Conservation (phyloP, 2,113 vertebrate genomes). For the Motacilla tschutschensis region DNA sequence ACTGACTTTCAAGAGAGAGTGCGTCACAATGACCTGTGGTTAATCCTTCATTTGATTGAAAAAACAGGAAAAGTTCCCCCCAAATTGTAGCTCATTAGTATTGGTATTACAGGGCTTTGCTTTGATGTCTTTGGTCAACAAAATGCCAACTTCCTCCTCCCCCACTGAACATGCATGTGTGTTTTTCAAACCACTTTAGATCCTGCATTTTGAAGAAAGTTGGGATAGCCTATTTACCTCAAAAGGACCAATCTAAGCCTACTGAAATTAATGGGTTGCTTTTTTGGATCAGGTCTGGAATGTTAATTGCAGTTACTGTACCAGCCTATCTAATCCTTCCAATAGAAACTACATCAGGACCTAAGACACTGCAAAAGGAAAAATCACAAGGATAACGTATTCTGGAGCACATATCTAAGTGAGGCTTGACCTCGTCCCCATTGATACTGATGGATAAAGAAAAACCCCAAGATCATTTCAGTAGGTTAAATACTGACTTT, state of each 20-base stretch:
- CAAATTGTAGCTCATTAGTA: background rate
- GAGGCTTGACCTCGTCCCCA: background rate
- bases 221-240: background rate
- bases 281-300: background rate
- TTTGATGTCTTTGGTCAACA: background rate
- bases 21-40: background rate
- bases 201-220: background rate
- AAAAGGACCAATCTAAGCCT: background rate
- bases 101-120: background rate
- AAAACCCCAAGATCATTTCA: background rate
- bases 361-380: background rate
- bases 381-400: background rate
- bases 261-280: background rate
- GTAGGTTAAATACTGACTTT: conserved; percentile 1
- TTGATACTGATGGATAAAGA: background rate
- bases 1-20: background rate
- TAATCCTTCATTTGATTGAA: background rate
- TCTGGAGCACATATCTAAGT: background rate
- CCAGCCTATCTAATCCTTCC: background rate
- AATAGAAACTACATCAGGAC: background rate
- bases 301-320: background rate
- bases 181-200: background rate
- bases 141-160: background rate
- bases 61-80: background rate
- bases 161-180: fast-evolving